phyloP scores from a whole-genome alignment of 2,888 invertebrate species.

The Seladonia tumulorum region DNA sequence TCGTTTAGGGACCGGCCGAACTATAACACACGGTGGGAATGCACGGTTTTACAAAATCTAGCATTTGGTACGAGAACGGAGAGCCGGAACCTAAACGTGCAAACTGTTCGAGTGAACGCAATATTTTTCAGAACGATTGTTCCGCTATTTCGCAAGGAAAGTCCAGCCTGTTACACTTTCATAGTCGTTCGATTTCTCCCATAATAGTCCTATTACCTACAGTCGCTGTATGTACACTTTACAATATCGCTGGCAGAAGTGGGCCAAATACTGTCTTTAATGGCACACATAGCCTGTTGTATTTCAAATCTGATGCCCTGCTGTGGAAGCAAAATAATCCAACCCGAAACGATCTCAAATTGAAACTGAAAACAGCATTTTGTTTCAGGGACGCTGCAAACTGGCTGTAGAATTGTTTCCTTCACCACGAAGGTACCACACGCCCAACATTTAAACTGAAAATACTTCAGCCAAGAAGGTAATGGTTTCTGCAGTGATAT shows the following conservation, averaged over 20 bases:
- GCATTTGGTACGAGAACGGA: conserved; percentile 1
- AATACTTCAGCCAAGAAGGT: not conserved
- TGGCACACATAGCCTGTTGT: no score
- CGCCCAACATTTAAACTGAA: not conserved
- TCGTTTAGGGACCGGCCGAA: not conserved
- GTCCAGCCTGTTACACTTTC: conserved; percentile 7
- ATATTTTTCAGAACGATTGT: no score
- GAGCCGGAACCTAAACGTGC: conserved; percentile 30
- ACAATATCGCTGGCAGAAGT: conserved; percentile 22
- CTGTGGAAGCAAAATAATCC: no score
- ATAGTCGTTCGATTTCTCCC: not conserved
- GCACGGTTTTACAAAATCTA: conserved; percentile 9
- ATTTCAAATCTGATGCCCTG: no score
- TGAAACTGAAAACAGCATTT: not conserved
- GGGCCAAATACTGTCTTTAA: not conserved
- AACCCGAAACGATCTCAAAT: not conserved
- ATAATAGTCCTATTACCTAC: conserved; percentile 23
- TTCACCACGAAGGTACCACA: not conserved
- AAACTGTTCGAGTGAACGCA: not conserved
- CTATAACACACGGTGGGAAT: conserved; percentile 10
- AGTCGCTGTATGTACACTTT: conserved; percentile 38
- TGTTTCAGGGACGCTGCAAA: not conserved
- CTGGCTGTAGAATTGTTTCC: not conserved
- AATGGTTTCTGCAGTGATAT: not conserved
- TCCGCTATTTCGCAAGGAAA: not conserved